A percentile compares a stretch with the other conserved stretches of the same genome.
Evolutionary conservation across 2,888 invertebrate genomes (phyloP).

Genomic region (Conistra vaccinii): DNA sequence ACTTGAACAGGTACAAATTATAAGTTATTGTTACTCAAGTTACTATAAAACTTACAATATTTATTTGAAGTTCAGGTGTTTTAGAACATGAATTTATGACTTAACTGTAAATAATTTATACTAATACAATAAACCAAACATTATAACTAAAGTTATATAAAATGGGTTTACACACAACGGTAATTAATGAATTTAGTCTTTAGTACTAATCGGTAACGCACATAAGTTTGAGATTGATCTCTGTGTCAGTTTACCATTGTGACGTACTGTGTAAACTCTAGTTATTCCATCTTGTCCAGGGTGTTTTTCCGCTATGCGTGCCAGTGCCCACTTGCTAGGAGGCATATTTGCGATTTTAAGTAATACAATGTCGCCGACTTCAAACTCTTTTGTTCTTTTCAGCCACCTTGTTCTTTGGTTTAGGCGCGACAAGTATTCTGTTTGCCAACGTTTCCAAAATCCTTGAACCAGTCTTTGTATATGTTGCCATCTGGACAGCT

Average conservation of each 20-base stretch:
- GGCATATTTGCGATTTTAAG: conserved; percentile 53
- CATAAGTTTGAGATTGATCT: conserved; percentile 16
- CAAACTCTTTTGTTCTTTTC: conserved; percentile 27
- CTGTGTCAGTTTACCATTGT: conserved; percentile 11
- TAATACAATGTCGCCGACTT: conserved; percentile 56
- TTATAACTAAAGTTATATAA: not conserved
- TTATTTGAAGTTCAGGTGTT: too few relatives aligned
- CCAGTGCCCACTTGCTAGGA: conserved; percentile 57
- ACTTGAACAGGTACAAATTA: too few relatives aligned
- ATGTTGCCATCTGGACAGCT: conserved; percentile 59
- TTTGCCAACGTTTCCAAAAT: too few relatives aligned
- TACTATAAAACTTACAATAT: too few relatives aligned
- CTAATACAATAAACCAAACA: too few relatives aligned
- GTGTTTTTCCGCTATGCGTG: conserved; percentile 50
- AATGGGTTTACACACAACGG: not conserved
- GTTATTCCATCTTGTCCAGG: conserved; percentile 37
- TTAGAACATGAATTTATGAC: too few relatives aligned
- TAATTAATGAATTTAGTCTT: not conserved
- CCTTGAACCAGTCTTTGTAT: conserved; percentile 49
- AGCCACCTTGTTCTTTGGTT: conserved; percentile 59
- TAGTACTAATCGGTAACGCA: conserved; percentile 8
- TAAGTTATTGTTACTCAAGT: too few relatives aligned
- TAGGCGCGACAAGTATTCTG: conserved; percentile 52
- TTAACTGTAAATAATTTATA: too few relatives aligned
- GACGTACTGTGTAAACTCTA: conserved; percentile 27